Percentiles rank a stretch among this genome's conserved stretches.
Conservation (phyloP, 1,140 invertebrate species). For the Drosophila saltans region DNA sequence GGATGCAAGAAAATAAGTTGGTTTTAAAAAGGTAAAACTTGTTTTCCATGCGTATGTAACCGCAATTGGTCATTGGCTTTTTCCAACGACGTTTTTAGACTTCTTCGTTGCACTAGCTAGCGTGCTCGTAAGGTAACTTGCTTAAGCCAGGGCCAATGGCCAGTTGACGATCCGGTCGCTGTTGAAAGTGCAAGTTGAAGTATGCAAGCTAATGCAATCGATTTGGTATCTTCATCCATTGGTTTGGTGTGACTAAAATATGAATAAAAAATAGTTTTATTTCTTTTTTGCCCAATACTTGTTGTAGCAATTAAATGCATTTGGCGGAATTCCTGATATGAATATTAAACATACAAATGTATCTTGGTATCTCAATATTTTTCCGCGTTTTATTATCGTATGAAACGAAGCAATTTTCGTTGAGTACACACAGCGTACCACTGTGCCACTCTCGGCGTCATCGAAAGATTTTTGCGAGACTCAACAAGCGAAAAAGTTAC, state of each 20-base stretch:
- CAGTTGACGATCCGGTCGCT: conserved; percentile 1
- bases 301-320: conserved; percentile 14
- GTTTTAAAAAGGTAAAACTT: conserved; percentile 58
- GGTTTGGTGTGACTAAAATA: conserved; percentile 28
- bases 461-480: too few relatives aligned
- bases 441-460: too few relatives aligned
- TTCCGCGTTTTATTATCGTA: too few relatives aligned
- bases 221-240: conserved; percentile 48
- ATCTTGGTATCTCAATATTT: too few relatives aligned
- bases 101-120: conserved; percentile 4
- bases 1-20: conserved; percentile 4
- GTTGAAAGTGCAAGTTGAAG: conserved; percentile 73
- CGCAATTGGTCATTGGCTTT: conserved; percentile 77
- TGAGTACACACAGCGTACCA: too few relatives aligned
- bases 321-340: conserved; percentile 36
- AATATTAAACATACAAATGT: too few relatives aligned
- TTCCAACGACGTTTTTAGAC: conserved; percentile 29
- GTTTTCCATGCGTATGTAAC: conserved; percentile 60
- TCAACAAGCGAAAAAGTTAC: too few relatives aligned
- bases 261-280: conserved; percentile 69
- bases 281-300: conserved; percentile 35
- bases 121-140: conserved; percentile 38
- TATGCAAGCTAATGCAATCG: conserved; percentile 70
- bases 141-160: conserved; percentile 10
- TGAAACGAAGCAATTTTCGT: too few relatives aligned